Base-by-base conservation (phyloP, 2,888 invertebrate genomes). In the Ditula angustiorana region DNA sequence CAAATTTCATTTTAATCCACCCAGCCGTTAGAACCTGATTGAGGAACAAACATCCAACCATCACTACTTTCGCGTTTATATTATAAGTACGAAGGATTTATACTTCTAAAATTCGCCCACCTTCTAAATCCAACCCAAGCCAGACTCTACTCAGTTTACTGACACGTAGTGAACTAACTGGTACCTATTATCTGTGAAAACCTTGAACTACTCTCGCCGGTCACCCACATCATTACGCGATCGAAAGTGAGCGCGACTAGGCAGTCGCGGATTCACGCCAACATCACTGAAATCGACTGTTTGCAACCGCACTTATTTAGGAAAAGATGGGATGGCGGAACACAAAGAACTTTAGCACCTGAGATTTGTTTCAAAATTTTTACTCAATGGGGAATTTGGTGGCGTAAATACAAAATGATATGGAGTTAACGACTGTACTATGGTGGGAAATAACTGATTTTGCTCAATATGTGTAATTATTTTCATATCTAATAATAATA, bases 121-220 rank as follows among this genome's bases (percentile, higher is more conserved):
- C n/a, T n/a, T n/a, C n/a, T n/a, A n/a, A n/a, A n/a, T n/a, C n/a
- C n/a, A n/a, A n/a, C n/a, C n/a, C n/a, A n/a, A n/a, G 41, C 10
- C 16, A 37, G 16, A 37, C 16, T 11, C 41, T 41, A 41, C 16
- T 30, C 30, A 2, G 8, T 5, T 30, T 8, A 30, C 21, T 13
- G 30, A n/a, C n/a, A n/a, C 52, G 44, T 28, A 52, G 44, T 44
- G 60, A 61, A 33, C 24, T 44, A 44, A 44, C 52, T 19, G 19
- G 19, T 41, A 30, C 5, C 2, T 33, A 23, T 33, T 44, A 30
- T 37, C 61, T 30, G 61, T 33, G 44, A 8, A 23, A 53, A 50
- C 63, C 63, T 63, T 63, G 63, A 58, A 58, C 63, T 63, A 63
- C 63, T 63, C 62, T 50, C 55, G 19, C 61, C 33, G 55, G 47